Base-by-base conservation (phyloP, 2,888 invertebrate genomes). In the Polydrusus cervinus region DNA sequence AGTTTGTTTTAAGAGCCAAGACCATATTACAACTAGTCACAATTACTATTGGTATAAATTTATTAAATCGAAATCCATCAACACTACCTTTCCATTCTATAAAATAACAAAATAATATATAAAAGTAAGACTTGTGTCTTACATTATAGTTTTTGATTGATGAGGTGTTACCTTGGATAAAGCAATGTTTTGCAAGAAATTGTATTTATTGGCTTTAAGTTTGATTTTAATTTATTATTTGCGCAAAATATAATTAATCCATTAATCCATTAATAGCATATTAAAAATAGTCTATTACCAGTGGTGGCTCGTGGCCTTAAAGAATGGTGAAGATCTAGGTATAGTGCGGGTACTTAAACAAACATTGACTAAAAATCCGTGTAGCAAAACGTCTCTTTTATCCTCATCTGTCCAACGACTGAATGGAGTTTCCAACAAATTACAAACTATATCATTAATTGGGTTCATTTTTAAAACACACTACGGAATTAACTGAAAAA, bases 131-230 rank as follows among this genome's bases (percentile, higher is more conserved):
- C 34, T 57, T 38, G 10, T 38, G 14, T 16, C 57, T 38, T 57
- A 10, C 16, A 38, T 57, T 57, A 57, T 57, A 7, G 57, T 10
- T 60, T 55, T 60, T 60, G 57, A 60, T 60, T 60, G 57, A 60
- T 60, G 38, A 10, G 11, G 57, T 38, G 38, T 60, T 60, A 38
- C 57, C 57, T 60, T 60, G 38, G 18, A n/a, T 60, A 60, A 60
- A 18, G 14, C 10, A 38, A 60, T 60, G 18, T 60, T 60, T 38
- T 38, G 57, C 57, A 60, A 60, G 57, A 60, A 16, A 14, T 7
- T 55, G 7, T 53, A 30, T 13, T 55, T 25, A 25, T 53, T 53
- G 53, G 13, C 25, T 25, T 30, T 6, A 25, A 9, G 6, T 53
- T 53, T 53, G 13, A 25, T 25, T 20, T 53, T 25, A 16, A 8